phyloP scores from a whole-genome alignment of 2,888 invertebrate species.

The Pediacus dermestoides region DNA sequence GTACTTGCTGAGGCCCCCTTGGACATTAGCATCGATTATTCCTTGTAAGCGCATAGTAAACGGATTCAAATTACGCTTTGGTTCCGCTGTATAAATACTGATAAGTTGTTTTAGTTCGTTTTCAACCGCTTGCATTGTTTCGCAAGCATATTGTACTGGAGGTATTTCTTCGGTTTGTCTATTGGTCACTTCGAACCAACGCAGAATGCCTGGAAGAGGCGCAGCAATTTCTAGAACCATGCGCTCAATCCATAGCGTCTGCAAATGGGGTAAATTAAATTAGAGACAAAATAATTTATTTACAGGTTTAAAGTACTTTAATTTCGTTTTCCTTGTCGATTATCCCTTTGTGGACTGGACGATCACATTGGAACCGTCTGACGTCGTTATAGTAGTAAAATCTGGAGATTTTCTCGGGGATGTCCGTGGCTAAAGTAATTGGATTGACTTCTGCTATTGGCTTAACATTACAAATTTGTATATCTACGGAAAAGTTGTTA shows the following conservation, averaged over 20 bases:
- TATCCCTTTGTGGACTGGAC: slow-evolving; percentile 84
- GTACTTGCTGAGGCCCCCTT: slow-evolving; percentile 92
- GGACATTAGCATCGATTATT: slow-evolving; percentile 93
- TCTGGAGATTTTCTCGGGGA: slow-evolving; percentile 81
- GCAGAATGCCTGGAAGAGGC: slow-evolving; percentile 83
- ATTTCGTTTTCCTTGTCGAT: slow-evolving; percentile 94
- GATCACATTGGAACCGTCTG: slow-evolving; percentile 83
- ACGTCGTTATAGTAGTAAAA: slow-evolving; percentile 92
- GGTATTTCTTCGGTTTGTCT: slow-evolving; percentile 72
- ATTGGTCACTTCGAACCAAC: slow-evolving; percentile 88
- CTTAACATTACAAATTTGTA: slow-evolving; percentile 92
- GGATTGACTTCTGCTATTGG: slow-evolving; percentile 72
- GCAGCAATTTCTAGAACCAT: slow-evolving; percentile 80
- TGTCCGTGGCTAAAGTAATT: slow-evolving; percentile 54
- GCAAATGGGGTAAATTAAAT: slow-evolving; percentile 30
- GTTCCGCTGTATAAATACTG: slow-evolving; percentile 74
- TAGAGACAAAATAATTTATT: neutral
- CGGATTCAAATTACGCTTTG: slow-evolving; percentile 81
- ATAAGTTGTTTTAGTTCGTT: slow-evolving; percentile 79
- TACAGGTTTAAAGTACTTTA: slow-evolving; percentile 56
- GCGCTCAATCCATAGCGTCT: slow-evolving; percentile 91
- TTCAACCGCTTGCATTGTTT: slow-evolving; percentile 88
- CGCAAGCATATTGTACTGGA: slow-evolving; percentile 84
- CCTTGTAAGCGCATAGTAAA: slow-evolving; percentile 88
- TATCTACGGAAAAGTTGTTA: slow-evolving; percentile 54